A percentile compares a stretch with the other conserved stretches of the same genome.
Evolutionary conservation across 2,797 vertebrate species (phyloP).

Genomic region (Muraenolepis orangiensis): DNA sequence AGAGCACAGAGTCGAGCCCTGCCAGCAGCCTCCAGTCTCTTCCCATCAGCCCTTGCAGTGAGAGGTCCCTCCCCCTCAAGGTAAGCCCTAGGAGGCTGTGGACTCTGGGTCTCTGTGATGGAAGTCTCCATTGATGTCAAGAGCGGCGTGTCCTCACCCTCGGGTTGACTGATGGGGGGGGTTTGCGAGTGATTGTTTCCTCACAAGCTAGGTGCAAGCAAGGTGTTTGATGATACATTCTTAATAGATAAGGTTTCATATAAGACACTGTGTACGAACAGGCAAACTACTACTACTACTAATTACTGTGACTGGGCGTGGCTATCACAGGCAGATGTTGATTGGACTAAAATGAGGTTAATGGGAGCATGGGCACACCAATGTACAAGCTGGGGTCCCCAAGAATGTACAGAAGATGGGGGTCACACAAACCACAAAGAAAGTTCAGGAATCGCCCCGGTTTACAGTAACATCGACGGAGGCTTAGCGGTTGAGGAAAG

Average conservation of each 20-base stretch:
- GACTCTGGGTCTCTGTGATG: slow-evolving; percentile 33
- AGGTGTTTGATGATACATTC: too few species aligned
- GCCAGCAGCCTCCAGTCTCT: slow-evolving; percentile 90
- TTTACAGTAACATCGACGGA: not conserved
- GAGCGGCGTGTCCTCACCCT: not conserved
- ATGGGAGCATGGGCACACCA: not conserved
- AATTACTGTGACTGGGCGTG: too few species aligned
- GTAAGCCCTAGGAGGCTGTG: slow-evolving; percentile 65
- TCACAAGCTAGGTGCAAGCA: too few species aligned
- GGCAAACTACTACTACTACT: too few species aligned
- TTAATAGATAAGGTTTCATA: not conserved
- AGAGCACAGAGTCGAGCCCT: slow-evolving; percentile 93
- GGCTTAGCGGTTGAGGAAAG: not conserved
- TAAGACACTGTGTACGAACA: too few species aligned
- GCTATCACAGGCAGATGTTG: not conserved
- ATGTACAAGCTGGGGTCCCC: not conserved
- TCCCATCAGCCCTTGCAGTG: slow-evolving; percentile 91
- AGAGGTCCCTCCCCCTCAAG: slow-evolving; percentile 88
- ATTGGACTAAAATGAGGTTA: not conserved
- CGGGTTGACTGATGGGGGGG: too few species aligned
- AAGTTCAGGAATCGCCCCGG: not conserved
- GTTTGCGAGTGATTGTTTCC: too few species aligned
- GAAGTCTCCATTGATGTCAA: not conserved
- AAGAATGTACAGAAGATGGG: too few species aligned
- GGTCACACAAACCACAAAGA: not conserved